Conservation (phyloP, 2,113 vertebrate genomes). For the Zootoca vivipara region DNA sequence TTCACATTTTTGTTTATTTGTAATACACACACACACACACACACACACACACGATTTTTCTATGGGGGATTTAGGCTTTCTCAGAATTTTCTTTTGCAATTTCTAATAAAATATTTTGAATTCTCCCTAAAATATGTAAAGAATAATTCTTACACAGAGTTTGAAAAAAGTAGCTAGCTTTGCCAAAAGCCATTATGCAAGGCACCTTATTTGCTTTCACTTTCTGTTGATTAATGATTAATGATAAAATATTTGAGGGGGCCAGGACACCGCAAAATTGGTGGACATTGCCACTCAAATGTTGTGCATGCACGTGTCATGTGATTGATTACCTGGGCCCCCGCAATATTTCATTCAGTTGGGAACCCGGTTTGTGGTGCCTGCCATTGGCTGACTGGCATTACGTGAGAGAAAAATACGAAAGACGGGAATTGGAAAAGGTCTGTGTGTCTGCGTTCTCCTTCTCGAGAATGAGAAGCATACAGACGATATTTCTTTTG, state of each 20-base stretch:
- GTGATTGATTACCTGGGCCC: no score
- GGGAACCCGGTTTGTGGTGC: neutral
- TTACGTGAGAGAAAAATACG: slow-evolving; percentile 59
- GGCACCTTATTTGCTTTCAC: neutral
- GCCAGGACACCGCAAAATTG: no score
- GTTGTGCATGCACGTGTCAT: no score
- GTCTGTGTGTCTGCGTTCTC: slow-evolving; percentile 64
- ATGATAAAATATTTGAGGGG: no score
- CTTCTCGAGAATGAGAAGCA: slow-evolving; percentile 63
- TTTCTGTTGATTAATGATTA: neutral
- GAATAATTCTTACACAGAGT: neutral
- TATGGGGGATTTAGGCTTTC: neutral
- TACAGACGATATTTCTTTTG: slow-evolving; percentile 79
- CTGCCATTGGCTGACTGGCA: neutral
- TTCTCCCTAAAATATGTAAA: neutral
- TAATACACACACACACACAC: no score
- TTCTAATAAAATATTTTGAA: neutral
- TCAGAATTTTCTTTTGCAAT: neutral
- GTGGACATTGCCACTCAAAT: no score
- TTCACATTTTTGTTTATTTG: neutral
- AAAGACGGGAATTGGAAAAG: slow-evolving; percentile 60
- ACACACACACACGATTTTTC: no score
- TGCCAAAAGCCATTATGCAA: slow-evolving; percentile 10
- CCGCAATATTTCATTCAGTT: no score
- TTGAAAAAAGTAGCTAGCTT: neutral